A percentile compares a stretch with the other conserved stretches of the same genome.
Evolutionary conservation across 2,797 vertebrate genomes (phyloP).

Genomic region (Echiichthys vipera): DNA sequence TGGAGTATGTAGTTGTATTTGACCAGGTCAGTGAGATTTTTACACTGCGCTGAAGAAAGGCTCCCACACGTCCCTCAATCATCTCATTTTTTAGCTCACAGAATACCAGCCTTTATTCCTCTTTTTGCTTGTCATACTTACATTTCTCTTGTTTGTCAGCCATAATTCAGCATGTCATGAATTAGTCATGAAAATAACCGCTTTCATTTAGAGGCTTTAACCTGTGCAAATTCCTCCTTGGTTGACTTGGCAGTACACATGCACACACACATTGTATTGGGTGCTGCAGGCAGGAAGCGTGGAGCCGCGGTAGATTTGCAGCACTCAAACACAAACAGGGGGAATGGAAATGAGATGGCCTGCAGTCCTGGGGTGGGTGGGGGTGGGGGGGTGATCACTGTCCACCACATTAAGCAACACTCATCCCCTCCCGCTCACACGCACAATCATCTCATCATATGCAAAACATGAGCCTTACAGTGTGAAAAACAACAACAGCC

Average conservation of each 20-base stretch:
- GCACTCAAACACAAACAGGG: slow-evolving; percentile 45
- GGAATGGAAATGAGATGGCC: slow-evolving; percentile 75
- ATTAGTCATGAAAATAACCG: slow-evolving; percentile 68
- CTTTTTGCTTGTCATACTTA: slow-evolving; percentile 60
- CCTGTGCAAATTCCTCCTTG: slow-evolving; percentile 63
- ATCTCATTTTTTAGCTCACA: slow-evolving; percentile 33
- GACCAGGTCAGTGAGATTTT: slow-evolving; percentile 57
- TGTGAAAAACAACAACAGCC: slow-evolving; percentile 73
- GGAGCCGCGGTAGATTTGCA: slow-evolving; percentile 30
- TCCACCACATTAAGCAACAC: slow-evolving; percentile 77
- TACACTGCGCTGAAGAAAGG: slow-evolving; percentile 6
- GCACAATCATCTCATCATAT: slow-evolving; percentile 75
- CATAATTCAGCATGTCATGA: slow-evolving; percentile 67
- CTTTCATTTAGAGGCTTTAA: slow-evolving; percentile 69
- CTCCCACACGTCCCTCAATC: slow-evolving; percentile 31
- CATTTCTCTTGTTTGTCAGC: slow-evolving; percentile 62
- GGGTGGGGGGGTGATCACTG: slow-evolving; percentile 58
- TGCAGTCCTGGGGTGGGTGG: slow-evolving; percentile 37
- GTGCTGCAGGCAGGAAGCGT: slow-evolving; percentile 45
- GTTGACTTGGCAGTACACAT: slow-evolving; percentile 49
- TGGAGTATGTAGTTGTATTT: slow-evolving; percentile 51
- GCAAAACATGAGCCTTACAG: slow-evolving; percentile 66
- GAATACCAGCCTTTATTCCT: slow-evolving; percentile 32
- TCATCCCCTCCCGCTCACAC: slow-evolving; percentile 54
- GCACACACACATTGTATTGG: slow-evolving; percentile 7